phyloP scores from a whole-genome alignment of 2,888 invertebrate genomes.

The Parthenolecanium corni region DNA sequence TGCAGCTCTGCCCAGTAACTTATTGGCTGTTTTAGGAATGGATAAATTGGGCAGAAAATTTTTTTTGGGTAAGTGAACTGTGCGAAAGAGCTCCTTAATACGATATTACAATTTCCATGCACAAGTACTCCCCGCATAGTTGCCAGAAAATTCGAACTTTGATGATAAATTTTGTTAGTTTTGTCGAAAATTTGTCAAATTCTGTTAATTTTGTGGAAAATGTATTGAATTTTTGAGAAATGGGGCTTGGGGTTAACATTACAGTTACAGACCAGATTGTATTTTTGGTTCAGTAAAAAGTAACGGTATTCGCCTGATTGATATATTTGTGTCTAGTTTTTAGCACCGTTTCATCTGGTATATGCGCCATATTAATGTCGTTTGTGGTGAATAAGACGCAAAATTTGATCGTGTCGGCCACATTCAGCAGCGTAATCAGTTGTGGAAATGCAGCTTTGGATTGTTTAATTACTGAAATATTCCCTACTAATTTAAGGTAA shows the following conservation, averaged over 20 bases:
- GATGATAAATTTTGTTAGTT: too few species aligned
- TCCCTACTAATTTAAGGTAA: constrained; percentile 78
- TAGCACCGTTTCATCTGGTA: constrained; percentile 71
- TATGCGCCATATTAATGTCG: constrained; percentile 73
- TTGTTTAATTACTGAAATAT: constrained; percentile 85
- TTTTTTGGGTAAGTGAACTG: constrained; percentile 58
- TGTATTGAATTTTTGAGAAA: too few species aligned
- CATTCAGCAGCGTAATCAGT: constrained; percentile 77
- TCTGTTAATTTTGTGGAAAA: too few species aligned
- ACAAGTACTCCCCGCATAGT: background rate
- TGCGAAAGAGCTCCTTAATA: background rate
- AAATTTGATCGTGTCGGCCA: constrained; percentile 69
- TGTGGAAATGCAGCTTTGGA: constrained; percentile 83
- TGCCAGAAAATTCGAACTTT: too few species aligned
- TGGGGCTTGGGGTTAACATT: too few species aligned
- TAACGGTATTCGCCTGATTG: too few species aligned
- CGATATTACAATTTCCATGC: background rate
- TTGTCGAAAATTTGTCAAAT: too few species aligned
- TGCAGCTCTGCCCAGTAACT: constrained; percentile 72
- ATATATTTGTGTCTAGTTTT: constrained; percentile 47
- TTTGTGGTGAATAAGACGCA: constrained; percentile 72
- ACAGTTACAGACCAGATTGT: too few species aligned
- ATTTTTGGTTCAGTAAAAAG: too few species aligned
- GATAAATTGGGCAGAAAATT: constrained; percentile 75
- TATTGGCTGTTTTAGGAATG: constrained; percentile 71